Base-by-base conservation (phyloP, 2,888 invertebrate genomes). In the Drosophila paracracens region DNA sequence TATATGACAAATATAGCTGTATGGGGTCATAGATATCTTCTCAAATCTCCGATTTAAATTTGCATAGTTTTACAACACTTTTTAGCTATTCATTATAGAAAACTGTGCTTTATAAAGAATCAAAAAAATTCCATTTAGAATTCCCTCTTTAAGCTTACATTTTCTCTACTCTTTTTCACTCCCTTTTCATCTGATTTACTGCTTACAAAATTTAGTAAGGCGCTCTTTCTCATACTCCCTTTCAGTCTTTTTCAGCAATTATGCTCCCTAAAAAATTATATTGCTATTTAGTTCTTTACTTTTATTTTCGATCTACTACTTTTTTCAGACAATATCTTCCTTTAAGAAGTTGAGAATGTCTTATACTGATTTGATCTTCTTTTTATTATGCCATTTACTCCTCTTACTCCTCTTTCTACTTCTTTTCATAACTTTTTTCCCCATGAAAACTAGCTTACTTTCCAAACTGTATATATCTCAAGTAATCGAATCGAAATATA, bases 201-300 rank as follows among this genome's bases (percentile, higher is more conserved):
- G 2, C 36, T 18, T 36, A 8, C 36, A 18, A 18, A 36, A 18
- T 38, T 18, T 36, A 0, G 18, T 7, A 36, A 18, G 7, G 36
- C 18, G 38, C 8, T 38, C 13, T 16, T 36, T 16, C 0, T 36
- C 6, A 2, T 6, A 16, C 16, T 16, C 36, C 6, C 6, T 6
- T 16, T 36, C 6, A 16, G 35, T 16, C 35, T 36, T 6, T 16
- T 36, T 16, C 16, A 36, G 16, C 16, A 36, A 6, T 16, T 36
- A 16, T 36, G 16, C 35, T 35, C 5, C 5, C 2, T 0, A 35
- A 5, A 0, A 35, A 35, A 35, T 0, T 0, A 13, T 0, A 35
- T 35, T 16, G 0, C 36, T 6, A 13, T 36, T 36, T 36, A 16
- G 16, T 36, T 7, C 1, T 36, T 16, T 6, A 36, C 16, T 36